Base-by-base conservation (phyloP, 2,888 invertebrate species). In the Callyntrura guangdongensis region DNA sequence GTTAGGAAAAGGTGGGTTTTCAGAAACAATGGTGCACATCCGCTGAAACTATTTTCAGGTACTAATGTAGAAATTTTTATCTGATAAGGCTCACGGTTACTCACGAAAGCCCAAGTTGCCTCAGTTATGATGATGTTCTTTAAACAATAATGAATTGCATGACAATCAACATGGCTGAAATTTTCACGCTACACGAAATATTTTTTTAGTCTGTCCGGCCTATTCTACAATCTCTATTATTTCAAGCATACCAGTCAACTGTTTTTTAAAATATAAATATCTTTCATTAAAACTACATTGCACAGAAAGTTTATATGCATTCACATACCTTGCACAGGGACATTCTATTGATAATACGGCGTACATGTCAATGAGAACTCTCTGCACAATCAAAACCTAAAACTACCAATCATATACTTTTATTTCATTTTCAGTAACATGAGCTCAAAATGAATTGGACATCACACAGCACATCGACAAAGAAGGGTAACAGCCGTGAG, bases 151-250 rank as follows among this genome's bases (percentile, higher is more conserved):
- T 86, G 81, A 90, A 90, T 90, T 82, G 90, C 90, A 90, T 90
- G 90, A 90, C 90, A 90, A 81, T 90, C 90, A 90, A 90, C 81
- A 90, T 90, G 90, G 90, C 90, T 86, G 90, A 86, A 86, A 59
- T 72, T 81, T 74, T 61, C 81, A 87, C 47, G 79, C 45, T 67
- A 45, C 47, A 56, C 20, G 49, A 12, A 77, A 47, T 14, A 53
- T 20, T 25, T 45, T 77, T 49, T 5, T 25, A 11, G 53, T 14
- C 17, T 67, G 67, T 53, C 81, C 64, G 27, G 36, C 56, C 53
- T 53, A 74, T 49, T 36, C 36, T 56, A 53, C 11, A 36, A 53
- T 72, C 27, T 27, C 22, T 81, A 81, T 81, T 56, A 82, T 61
- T 82, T 82, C 45, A 82, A 61, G 79, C 74, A 20, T 12, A 53